A percentile compares a stretch with the other conserved stretches of the same genome.
Evolutionary conservation across 1,140 invertebrate species (phyloP).

Genomic region (Cotesia vestalis): DNA sequence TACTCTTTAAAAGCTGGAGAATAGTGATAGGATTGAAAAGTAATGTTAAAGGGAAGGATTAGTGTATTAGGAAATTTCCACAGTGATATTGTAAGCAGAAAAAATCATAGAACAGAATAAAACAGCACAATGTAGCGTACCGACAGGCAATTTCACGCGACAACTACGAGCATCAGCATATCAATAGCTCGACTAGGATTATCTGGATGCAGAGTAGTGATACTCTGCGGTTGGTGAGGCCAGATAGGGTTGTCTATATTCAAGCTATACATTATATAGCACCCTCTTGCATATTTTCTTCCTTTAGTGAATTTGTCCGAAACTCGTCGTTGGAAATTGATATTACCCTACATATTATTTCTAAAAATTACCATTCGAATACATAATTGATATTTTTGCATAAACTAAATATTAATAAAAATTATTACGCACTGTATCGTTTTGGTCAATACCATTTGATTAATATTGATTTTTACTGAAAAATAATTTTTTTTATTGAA

Average conservation of each 20-base stretch:
- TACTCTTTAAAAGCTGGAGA: constrained; percentile 16
- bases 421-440: too few species aligned
- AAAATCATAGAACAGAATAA: constrained; percentile 26
- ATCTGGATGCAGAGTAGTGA: constrained; percentile 61
- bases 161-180: constrained; percentile 67
- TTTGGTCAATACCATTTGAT: too few species aligned
- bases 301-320: constrained; percentile 18
- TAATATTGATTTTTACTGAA: too few species aligned
- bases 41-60: neutral
- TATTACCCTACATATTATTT: too few species aligned
- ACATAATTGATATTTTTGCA: too few species aligned
- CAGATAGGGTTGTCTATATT: constrained; percentile 63
- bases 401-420: too few species aligned
- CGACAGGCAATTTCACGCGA: constrained; percentile 67
- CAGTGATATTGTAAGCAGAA: constrained; percentile 28
- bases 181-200: constrained; percentile 64
- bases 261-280: constrained; percentile 31
- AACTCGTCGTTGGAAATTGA: too few species aligned
- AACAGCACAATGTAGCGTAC: constrained; percentile 57
- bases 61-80: constrained; percentile 23
- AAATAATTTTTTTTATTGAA: too few species aligned
- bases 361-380: too few species aligned
- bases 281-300: constrained; percentile 21
- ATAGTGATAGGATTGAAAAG: constrained; percentile 30
- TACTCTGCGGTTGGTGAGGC: constrained; percentile 62